A percentile compares a stretch with the other conserved stretches of the same genome.
Evolutionary conservation across 2,113 vertebrate genomes (phyloP).

Genomic region (Dissostichus mawsoni): DNA sequence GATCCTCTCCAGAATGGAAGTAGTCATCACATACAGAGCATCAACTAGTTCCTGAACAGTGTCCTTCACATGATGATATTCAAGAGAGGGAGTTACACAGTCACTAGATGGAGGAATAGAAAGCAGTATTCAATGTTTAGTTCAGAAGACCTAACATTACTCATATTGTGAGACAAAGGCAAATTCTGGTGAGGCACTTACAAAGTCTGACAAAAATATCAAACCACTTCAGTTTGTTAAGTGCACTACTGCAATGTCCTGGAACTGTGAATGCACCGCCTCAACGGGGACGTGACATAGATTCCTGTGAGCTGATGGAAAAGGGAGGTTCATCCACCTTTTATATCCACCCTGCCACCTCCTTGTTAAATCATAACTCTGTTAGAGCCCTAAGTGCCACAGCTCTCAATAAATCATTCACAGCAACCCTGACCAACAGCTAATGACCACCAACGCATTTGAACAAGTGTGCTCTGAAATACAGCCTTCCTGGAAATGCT

Average conservation of each 20-base stretch:
- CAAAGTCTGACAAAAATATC: neutral
- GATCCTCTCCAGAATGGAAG: no score
- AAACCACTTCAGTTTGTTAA: neutral
- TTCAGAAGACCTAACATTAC: no score
- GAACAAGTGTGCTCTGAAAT: constrained; percentile 10
- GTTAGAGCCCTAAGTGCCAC: constrained; percentile 2
- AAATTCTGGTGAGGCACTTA: neutral
- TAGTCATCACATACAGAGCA: no score
- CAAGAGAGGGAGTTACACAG: no score
- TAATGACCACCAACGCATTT: constrained; percentile 29
- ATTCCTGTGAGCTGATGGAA: neutral
- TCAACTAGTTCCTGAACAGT: no score
- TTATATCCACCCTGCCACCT: neutral
- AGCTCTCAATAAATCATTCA: constrained; percentile 39
- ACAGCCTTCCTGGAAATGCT: neutral
- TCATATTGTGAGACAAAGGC: neutral
- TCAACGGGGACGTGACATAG: neutral
- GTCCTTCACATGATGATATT: no score
- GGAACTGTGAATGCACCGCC: neutral
- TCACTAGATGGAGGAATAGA: no score
- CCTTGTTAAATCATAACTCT: constrained; percentile 26
- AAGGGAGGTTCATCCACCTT: constrained; percentile 5
- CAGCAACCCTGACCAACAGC: neutral
- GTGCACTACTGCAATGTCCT: neutral
- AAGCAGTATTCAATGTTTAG: no score